Evolutionary conservation across 2,797 vertebrate genomes (phyloP), one percentile per base, ranked within the genome.

Genomic region (Agapornis canus): DNA sequence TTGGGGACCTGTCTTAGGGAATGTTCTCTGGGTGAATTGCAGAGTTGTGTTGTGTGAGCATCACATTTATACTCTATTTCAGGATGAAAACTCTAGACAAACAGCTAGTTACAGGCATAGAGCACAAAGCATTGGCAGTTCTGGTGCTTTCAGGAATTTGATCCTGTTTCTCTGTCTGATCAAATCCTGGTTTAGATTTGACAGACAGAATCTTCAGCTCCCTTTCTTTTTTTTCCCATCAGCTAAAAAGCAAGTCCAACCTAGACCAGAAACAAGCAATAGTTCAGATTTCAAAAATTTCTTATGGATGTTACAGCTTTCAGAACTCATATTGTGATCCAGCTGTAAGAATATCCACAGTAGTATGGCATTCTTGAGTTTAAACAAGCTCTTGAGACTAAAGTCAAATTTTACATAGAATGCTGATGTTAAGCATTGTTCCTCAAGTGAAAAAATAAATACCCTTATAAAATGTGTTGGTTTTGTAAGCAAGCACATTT

Each of bases 1-100:
- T 66, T 73, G 20, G 10, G 9, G 22, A 39, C 22, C 49, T 69
- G n/a, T 72, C 40, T 35, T 9, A 69, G 7, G 37, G 15, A 63
- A 52, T 37, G 35, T 23, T 32, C 21, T 35, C 26, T 23, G 17
- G 20, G 15, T 49, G 45, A 75, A 35, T 3, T 75, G 25, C 19
- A 49, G 31, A 18, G 6, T 3, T 23, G 5, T 35, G 86, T 71
- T 71, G 13, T 65, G 17, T 56, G n/a, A 92, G 7, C 2, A 2
- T 75, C 0, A 0, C 21, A 32, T 82, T 68, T 10, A 1, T 35
- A 71, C 7, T 81, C 26, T 42, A 63, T 42, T 61, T 75, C 9
- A 3, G 3, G 27, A 18, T 37, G 22, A 78, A 85, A 88, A 45
- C 23, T 86, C 10, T 40, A 66, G 47, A 32, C 5, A 80, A 92